Conservation (phyloP, 2,797 vertebrate genomes). For the Eulemur albifrons region DNA sequence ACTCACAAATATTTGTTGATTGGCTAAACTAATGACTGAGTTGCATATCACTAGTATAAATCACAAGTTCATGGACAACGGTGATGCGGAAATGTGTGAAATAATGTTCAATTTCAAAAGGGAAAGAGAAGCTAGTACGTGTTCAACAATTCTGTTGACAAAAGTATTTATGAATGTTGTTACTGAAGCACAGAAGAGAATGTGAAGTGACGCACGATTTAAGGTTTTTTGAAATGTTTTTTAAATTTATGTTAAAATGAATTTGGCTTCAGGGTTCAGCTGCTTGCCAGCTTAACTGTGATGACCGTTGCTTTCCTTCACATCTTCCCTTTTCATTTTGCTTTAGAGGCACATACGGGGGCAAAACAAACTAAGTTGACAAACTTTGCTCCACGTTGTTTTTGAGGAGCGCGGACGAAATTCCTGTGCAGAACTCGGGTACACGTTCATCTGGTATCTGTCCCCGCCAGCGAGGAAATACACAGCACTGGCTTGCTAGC, state of each 20-base stretch:
- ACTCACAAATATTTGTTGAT: background rate
- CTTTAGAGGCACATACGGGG: background rate
- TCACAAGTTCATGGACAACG: background rate
- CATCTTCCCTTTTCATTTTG: background rate
- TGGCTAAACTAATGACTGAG: background rate
- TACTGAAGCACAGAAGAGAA: background rate
- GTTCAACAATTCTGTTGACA: background rate
- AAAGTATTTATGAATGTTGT: background rate
- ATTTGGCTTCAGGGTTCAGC: background rate
- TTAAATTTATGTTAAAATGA: background rate
- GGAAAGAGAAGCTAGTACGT: background rate
- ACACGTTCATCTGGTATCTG: background rate
- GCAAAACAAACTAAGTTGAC: slow-evolving; percentile 15
- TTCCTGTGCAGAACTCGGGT: background rate
- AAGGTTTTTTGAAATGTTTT: background rate
- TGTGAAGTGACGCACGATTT: background rate
- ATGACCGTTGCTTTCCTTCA: slow-evolving; percentile 12
- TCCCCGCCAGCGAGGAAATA: background rate
- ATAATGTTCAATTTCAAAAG: background rate
- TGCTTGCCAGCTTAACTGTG: background rate
- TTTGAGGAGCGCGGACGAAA: slow-evolving; percentile 28
- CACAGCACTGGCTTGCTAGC: background rate
- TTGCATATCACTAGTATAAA: background rate
- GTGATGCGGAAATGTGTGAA: background rate
- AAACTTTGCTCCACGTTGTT: background rate